Percentiles rank a stretch among this genome's conserved stretches.
Conservation (phyloP, 2,888 invertebrate species). For the Mimas tiliae region DNA sequence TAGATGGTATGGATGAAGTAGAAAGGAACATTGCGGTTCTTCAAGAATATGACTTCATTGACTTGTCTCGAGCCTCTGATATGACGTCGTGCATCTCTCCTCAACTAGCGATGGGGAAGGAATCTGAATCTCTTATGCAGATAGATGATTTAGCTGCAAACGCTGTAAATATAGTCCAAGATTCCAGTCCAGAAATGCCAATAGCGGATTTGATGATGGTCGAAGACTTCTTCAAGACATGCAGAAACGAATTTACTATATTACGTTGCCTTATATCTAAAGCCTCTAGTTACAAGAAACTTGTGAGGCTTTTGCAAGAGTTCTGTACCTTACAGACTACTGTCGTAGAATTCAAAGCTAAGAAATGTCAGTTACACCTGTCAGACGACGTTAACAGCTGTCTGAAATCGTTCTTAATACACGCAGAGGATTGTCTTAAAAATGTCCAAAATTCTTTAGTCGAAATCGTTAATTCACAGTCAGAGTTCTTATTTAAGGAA, state of each 20-base stretch:
- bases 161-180: slow-evolving; percentile 60
- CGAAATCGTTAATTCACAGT: slow-evolving; percentile 59
- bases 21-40: slow-evolving; percentile 69
- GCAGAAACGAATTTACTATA: slow-evolving; percentile 65
- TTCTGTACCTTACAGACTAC: slow-evolving; percentile 56
- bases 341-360: slow-evolving; percentile 58
- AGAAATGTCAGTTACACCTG: slow-evolving; percentile 47
- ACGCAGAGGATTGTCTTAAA: slow-evolving; percentile 58
- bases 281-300: slow-evolving; percentile 60
- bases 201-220: slow-evolving; percentile 59
- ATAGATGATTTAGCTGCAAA: slow-evolving; percentile 62
- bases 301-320: slow-evolving; percentile 70
- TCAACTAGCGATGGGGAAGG: slow-evolving; percentile 56
- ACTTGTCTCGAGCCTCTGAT: slow-evolving; percentile 63
- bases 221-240: slow-evolving; percentile 65
- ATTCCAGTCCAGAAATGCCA: slow-evolving; percentile 52
- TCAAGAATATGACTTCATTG: slow-evolving; percentile 69
- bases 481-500: slow-evolving; percentile 53
- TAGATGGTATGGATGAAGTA: slow-evolving; percentile 65
- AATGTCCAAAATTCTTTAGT: slow-evolving; percentile 54
- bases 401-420: slow-evolving; percentile 54
- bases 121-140: slow-evolving; percentile 59
- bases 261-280: slow-evolving; percentile 61
- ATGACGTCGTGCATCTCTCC: slow-evolving; percentile 53
- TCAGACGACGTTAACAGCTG: slow-evolving; percentile 53